Base-by-base conservation (phyloP, 2,797 vertebrate species). In the Philypnodon macrostomus region DNA sequence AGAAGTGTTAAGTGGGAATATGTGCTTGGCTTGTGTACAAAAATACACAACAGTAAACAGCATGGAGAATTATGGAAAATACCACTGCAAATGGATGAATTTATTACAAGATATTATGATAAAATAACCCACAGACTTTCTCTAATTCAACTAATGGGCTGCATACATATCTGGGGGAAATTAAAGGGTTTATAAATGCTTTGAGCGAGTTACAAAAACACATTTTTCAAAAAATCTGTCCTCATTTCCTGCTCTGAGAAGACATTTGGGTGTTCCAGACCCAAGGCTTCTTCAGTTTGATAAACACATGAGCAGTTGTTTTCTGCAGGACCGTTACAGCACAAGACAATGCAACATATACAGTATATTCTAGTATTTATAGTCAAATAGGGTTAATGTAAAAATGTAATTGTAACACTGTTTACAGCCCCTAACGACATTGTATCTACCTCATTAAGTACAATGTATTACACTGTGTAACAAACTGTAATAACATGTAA, bases 121-220 rank as follows among this genome's bases (percentile, higher is more conserved):
- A 67, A 85, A 88, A 83, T 71, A 75, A 79, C 57, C 80, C 55
- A 70, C 77, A 88, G 77, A 71, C 64, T 80, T 19, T 59, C 45
- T 41, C 47, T 34, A 48, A 53, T 65, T 61, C 33, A 27, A 48
- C 45, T 63, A 55, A 70, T 70, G 21, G 39, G 17, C 18, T 21
- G 21, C 36, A 40, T 1, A 39, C 49, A 58, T 45, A 51, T 64
- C 60, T 73, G 67, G 61, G 35, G 67, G 52, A 70, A 75, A 73
- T 27, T 70, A 59, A 74, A 78, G 31, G 49, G 56, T 53, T 75
- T 75, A 29, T 19, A 56, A 63, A 48, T 67, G 63, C 47, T 66
- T 39, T 65, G 47, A 72, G 72, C 49, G 38, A 52, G 57, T 50
- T 19, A 39, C n/a, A n/a, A n/a, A n/a, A 75, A 79, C 80, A 78